phyloP scores from a whole-genome alignment of 2,797 vertebrate genomes.

The Enteromius fasciolatus region DNA sequence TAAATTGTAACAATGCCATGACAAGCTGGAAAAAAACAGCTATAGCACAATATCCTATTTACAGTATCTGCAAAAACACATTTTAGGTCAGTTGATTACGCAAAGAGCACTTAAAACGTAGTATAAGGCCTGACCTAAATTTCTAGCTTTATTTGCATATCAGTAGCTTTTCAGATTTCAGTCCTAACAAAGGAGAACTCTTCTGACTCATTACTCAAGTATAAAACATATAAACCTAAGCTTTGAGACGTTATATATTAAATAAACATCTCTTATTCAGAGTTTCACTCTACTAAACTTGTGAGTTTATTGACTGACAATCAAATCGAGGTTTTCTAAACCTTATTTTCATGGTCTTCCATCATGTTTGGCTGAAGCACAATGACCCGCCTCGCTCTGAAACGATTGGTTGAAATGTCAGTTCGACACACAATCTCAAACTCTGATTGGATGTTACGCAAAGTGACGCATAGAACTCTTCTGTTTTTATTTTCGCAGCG shows the following conservation, averaged over 20 bases:
- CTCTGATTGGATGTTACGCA: slow-evolving; percentile 44
- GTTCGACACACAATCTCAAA: slow-evolving; percentile 39
- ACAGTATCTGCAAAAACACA: neutral
- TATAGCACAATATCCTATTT: neutral
- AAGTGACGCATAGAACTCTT: neutral
- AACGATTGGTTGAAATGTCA: slow-evolving; percentile 55
- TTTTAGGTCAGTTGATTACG: neutral
- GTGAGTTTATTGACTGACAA: neutral
- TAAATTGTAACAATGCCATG: neutral
- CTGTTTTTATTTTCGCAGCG: slow-evolving; percentile 12
- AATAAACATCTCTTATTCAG: neutral
- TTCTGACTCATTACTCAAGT: neutral
- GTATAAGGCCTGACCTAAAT: neutral
- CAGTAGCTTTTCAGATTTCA: slow-evolving; percentile 18
- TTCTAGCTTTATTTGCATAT: slow-evolving; percentile 22
- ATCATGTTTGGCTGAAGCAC: slow-evolving; percentile 65
- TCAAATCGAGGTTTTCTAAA: neutral
- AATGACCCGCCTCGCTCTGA: slow-evolving; percentile 62
- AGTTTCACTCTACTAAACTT: neutral
- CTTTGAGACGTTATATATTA: neutral
- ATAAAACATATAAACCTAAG: neutral
- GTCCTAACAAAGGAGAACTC: slow-evolving; percentile 10
- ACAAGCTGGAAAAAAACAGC: slow-evolving; percentile 6
- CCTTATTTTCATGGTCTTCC: slow-evolving; percentile 31
- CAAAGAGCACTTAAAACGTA: neutral